Conservation (phyloP, 1,140 invertebrate species). For the Oscheius sp. region DNA sequence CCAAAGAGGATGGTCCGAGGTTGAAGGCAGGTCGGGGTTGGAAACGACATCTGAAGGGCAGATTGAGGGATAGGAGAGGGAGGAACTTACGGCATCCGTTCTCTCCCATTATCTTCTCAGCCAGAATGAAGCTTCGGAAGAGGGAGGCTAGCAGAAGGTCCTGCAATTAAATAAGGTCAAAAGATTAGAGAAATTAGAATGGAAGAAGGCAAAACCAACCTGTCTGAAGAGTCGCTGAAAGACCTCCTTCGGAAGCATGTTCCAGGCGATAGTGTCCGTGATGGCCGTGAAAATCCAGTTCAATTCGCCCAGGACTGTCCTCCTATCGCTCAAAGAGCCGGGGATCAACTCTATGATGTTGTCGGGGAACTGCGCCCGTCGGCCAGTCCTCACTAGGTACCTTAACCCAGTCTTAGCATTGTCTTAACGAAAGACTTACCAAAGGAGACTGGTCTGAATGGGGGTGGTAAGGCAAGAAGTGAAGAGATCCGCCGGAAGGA, state of each 20-base stretch:
- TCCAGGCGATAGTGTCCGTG: conserved; percentile 99
- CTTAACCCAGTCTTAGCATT: background rate
- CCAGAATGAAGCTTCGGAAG: conserved; percentile 93
- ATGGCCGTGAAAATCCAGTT: conserved; percentile 99
- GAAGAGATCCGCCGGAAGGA: conserved; percentile 96
- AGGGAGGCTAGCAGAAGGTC: conserved; percentile 95
- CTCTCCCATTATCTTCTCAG: conserved; percentile 89
- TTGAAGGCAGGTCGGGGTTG: conserved; percentile 81
- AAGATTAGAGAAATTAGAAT: background rate
- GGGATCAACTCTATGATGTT: conserved; percentile 70
- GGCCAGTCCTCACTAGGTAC: conserved; percentile 7
- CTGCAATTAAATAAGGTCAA: conserved; percentile 44
- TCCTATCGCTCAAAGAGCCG: conserved; percentile 85
- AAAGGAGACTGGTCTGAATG: conserved; percentile 90
- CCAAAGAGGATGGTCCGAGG: conserved; percentile 74
- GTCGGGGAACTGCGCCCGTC: conserved; percentile 20
- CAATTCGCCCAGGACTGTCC: conserved; percentile 94
- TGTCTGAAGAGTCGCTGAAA: conserved; percentile 96
- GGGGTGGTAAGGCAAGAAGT: conserved; percentile 96
- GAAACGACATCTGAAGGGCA: conserved; percentile 73
- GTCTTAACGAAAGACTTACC: conserved; percentile 64
- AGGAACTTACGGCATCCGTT: conserved; percentile 76
- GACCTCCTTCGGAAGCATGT: conserved; percentile 83
- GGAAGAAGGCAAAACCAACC: conserved; percentile 43
- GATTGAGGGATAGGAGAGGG: background rate